phyloP scores from a whole-genome alignment of 1,140 invertebrate species.

The Drosophila cardini region DNA sequence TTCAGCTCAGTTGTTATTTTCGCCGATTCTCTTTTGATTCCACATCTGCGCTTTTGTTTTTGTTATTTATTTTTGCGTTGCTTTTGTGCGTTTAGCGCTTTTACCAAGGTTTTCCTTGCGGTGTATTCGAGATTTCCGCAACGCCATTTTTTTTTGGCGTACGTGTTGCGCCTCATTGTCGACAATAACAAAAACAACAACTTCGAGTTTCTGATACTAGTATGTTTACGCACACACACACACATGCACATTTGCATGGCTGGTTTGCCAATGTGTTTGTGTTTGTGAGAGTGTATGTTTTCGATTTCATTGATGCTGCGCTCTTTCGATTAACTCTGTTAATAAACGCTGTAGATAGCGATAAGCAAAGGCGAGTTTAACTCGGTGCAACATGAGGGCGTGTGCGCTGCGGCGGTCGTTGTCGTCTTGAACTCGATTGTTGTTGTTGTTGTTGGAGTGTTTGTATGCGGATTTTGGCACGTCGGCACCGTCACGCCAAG shows the following conservation, averaged over 20 bases:
- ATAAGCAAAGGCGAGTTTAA: neutral
- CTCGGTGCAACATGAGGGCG: slow-evolving; percentile 33
- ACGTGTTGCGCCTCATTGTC: slow-evolving; percentile 70
- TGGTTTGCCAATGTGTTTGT: slow-evolving; percentile 7
- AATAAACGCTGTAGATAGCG: too few relatives aligned
- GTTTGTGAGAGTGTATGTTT: slow-evolving; percentile 27
- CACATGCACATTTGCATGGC: neutral
- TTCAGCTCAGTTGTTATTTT: slow-evolving; percentile 26
- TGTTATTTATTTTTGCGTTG: slow-evolving; percentile 25
- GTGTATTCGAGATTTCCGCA: slow-evolving; percentile 71
- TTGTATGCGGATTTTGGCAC: slow-evolving; percentile 73
- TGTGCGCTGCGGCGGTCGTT: slow-evolving; percentile 28
- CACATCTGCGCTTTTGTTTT: slow-evolving; percentile 20
- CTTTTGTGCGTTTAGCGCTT: slow-evolving; percentile 33
- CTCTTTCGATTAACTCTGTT: neutral
- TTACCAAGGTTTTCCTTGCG: slow-evolving; percentile 60
- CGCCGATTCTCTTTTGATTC: slow-evolving; percentile 14
- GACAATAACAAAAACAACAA: slow-evolving; percentile 35
- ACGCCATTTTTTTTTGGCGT: slow-evolving; percentile 73
- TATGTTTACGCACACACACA: slow-evolving; percentile 26
- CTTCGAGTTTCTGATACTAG: slow-evolving; percentile 11
- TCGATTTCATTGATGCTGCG: slow-evolving; percentile 34
- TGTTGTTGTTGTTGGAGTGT: slow-evolving; percentile 31
- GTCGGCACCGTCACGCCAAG: slow-evolving; percentile 51
- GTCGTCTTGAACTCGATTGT: slow-evolving; percentile 14